Evolutionary conservation across 1,140 invertebrate genomes (phyloP).

Genomic region (Leptinotarsa texana): DNA sequence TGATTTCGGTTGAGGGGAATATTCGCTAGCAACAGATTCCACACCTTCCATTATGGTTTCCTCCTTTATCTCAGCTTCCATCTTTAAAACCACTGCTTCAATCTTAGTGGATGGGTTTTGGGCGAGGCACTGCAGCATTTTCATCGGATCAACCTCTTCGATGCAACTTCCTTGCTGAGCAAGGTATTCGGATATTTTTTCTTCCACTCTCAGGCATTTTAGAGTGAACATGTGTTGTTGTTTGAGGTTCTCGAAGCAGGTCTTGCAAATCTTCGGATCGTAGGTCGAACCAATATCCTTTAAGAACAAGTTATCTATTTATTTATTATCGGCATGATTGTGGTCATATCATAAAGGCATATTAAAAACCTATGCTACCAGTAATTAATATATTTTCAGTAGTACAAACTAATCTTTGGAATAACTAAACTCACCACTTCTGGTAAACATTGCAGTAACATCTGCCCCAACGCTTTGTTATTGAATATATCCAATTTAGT

Average conservation of each 20-base stretch:
- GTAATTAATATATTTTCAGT: no score
- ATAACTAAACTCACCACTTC: neutral
- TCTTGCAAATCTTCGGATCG: neutral
- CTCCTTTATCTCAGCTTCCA: no score
- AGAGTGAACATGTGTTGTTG: neutral
- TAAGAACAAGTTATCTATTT: neutral
- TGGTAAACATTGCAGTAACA: conserved; percentile 2
- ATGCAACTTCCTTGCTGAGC: neutral
- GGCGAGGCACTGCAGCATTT: neutral
- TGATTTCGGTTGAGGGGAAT: no score
- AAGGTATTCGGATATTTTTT: neutral
- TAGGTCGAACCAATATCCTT: neutral
- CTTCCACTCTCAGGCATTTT: neutral
- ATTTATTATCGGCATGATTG: no score
- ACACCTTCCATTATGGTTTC: no score
- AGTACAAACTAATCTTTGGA: no score
- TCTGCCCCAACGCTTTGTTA: neutral
- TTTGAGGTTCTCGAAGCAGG: neutral
- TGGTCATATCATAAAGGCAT: no score
- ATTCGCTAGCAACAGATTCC: no score
- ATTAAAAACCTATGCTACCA: no score
- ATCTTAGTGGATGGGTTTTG: neutral
- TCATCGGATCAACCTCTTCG: neutral
- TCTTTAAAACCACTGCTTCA: neutral
- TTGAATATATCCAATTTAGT: neutral